Conservation (phyloP, 2,888 invertebrate species). For the Cremastobaeus sp. region DNA sequence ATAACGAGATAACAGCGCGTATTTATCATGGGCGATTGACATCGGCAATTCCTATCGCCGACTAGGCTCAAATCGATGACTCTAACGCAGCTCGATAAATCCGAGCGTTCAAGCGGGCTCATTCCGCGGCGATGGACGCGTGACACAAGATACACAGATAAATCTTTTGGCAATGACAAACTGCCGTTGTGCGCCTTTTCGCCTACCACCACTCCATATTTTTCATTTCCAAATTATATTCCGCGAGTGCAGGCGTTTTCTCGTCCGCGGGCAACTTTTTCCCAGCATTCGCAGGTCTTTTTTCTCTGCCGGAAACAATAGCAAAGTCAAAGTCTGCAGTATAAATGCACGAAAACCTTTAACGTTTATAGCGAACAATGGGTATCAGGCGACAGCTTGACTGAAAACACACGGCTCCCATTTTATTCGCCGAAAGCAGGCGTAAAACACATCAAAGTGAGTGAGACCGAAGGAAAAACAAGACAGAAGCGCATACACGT, state of each 20-base stretch:
- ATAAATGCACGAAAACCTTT: slow-evolving; percentile 36
- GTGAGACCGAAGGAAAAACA: slow-evolving; percentile 53
- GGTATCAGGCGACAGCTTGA: slow-evolving; percentile 70
- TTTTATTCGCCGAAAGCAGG: slow-evolving; percentile 47
- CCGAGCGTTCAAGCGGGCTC: slow-evolving; percentile 37
- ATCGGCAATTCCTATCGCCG: slow-evolving; percentile 37
- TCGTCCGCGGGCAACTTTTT: neutral
- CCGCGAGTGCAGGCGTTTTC: neutral
- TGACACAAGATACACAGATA: slow-evolving; percentile 57
- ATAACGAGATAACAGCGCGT: slow-evolving; percentile 41
- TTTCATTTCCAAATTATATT: slow-evolving; percentile 35
- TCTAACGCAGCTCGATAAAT: slow-evolving; percentile 44
- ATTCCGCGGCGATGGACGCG: slow-evolving; percentile 51
- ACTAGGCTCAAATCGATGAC: slow-evolving; percentile 34
- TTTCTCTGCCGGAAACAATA: slow-evolving; percentile 37
- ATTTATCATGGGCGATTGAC: slow-evolving; percentile 53
- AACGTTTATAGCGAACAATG: slow-evolving; percentile 69
- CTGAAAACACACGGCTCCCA: slow-evolving; percentile 66
- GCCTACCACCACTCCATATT: slow-evolving; percentile 28
- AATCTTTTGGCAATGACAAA: slow-evolving; percentile 54
- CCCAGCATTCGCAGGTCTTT: slow-evolving; percentile 3
- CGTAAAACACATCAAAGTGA: slow-evolving; percentile 54
- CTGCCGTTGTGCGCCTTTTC: slow-evolving; percentile 29
- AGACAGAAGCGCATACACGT: slow-evolving; percentile 46
- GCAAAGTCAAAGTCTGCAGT: slow-evolving; percentile 21